phyloP scores from a whole-genome alignment of 2,113 vertebrate genomes.

The Equus przewalskii region DNA sequence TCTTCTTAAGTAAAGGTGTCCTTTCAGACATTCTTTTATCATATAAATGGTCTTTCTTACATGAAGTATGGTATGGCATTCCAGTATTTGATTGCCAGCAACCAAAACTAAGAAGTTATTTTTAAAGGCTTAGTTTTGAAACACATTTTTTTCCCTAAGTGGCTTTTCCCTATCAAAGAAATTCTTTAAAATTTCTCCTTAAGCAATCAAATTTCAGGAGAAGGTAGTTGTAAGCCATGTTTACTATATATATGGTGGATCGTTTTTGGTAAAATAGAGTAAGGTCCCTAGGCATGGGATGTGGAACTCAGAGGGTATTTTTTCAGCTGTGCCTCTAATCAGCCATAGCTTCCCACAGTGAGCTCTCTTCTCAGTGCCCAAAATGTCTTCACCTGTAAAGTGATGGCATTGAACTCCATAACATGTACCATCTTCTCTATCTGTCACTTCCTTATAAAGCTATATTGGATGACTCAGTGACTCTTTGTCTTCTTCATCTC shows the following conservation, averaged over 20 bases:
- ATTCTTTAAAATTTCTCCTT: not conserved
- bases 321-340: not conserved
- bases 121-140: not conserved
- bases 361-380: not conserved
- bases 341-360: not conserved
- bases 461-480: rapidly evolving
- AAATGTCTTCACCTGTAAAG: not conserved
- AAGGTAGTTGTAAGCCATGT: not conserved
- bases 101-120: not conserved
- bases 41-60: not conserved
- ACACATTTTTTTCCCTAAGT: not conserved
- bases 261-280: not conserved
- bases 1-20: not conserved
- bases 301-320: not conserved
- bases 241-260: not conserved
- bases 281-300: not conserved
- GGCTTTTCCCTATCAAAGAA: not conserved
- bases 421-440: not conserved
- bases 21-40: not conserved
- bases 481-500: not conserved
- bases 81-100: not conserved
- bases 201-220: not conserved
- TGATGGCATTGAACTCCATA: too few species aligned
- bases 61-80: not conserved
- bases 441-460: not conserved